Conservation (phyloP, 1,140 invertebrate species). For the Megalopta genalis region DNA sequence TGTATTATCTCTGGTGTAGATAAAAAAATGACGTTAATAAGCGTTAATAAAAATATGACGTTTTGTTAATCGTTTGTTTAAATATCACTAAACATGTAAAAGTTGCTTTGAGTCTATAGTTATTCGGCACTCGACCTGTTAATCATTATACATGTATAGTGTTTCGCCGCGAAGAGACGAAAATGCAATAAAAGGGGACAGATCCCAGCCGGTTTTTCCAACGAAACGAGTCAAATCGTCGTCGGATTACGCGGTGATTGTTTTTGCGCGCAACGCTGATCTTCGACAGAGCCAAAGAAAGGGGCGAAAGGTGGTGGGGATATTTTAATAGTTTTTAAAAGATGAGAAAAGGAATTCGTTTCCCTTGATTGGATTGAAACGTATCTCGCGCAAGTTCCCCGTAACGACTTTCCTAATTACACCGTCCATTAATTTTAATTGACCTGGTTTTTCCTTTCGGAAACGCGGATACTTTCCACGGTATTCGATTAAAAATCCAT, state of each 20-base stretch:
- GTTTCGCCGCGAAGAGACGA: too few relatives aligned
- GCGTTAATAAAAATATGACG: too few relatives aligned
- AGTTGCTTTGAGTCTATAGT: too few relatives aligned
- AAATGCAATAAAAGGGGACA: too few relatives aligned
- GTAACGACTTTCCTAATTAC: constrained; percentile 54
- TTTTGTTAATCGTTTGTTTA: too few relatives aligned
- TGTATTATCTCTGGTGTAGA: too few relatives aligned
- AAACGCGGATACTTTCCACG: constrained; percentile 28
- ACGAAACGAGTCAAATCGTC: neutral
- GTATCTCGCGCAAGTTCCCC: constrained; percentile 31
- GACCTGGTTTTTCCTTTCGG: constrained; percentile 46
- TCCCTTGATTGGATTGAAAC: constrained; percentile 41
- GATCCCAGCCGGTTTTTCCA: neutral
- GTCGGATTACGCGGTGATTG: neutral
- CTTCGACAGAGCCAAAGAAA: neutral
- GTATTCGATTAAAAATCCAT: constrained; percentile 42
- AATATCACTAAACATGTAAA: too few relatives aligned
- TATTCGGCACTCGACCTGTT: too few relatives aligned
- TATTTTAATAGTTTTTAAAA: constrained; percentile 47
- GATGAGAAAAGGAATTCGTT: constrained; percentile 48
- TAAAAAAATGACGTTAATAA: too few relatives aligned
- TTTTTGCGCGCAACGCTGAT: neutral
- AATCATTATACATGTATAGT: too few relatives aligned
- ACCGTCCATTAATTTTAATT: constrained; percentile 56
- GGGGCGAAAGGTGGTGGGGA: neutral